These are phyloP conservation scores for Synanthedon andrenaeformis DNA, from an alignment of 2,888 invertebrate genomes.

Conservation along the genomic window DNA sequence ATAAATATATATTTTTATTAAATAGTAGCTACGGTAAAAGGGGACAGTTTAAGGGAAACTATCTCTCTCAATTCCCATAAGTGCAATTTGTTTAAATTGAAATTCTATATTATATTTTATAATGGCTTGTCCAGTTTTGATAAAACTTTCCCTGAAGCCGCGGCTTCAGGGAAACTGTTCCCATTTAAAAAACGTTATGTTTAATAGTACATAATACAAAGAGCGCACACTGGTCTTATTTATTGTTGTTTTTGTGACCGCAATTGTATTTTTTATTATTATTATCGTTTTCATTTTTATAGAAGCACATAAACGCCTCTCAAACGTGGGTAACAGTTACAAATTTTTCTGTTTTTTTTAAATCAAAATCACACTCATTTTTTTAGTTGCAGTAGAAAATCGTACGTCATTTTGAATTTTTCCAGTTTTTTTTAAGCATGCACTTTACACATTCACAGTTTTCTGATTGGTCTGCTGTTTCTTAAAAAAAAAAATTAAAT, in stretches of 20 bases:
- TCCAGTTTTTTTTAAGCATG: slow-evolving; percentile 18
- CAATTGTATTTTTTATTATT: slow-evolving; percentile 2
- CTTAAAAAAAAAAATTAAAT: neutral
- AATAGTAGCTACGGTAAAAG: no score
- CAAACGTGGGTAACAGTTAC: slow-evolving; percentile 23
- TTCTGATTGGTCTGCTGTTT: neutral
- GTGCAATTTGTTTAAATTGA: no score
- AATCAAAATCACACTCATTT: slow-evolving; percentile 6
- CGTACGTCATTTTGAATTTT: slow-evolving; percentile 7
- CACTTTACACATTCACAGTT: slow-evolving; percentile 43
- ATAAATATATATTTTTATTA: no score
- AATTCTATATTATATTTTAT: no score
- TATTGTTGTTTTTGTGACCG: slow-evolving; percentile 1
- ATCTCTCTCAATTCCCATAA: no score
- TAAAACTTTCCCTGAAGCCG: no score
- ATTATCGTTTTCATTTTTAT: slow-evolving; percentile 14
- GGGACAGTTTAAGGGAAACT: no score
- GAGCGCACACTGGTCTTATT: slow-evolving; percentile 22
- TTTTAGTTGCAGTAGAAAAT: neutral
- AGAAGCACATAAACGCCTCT: slow-evolving; percentile 25
- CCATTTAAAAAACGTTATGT: no score
- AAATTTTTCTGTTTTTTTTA: slow-evolving; percentile 1
- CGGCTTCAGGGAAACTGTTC: no score
- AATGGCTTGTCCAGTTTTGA: no score
- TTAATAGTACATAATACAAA: slow-evolving; percentile 13